Evolutionary conservation across 1,140 invertebrate species (phyloP), one percentile per base, ranked within the genome.

Genomic region (Drosophila busckii): DNA sequence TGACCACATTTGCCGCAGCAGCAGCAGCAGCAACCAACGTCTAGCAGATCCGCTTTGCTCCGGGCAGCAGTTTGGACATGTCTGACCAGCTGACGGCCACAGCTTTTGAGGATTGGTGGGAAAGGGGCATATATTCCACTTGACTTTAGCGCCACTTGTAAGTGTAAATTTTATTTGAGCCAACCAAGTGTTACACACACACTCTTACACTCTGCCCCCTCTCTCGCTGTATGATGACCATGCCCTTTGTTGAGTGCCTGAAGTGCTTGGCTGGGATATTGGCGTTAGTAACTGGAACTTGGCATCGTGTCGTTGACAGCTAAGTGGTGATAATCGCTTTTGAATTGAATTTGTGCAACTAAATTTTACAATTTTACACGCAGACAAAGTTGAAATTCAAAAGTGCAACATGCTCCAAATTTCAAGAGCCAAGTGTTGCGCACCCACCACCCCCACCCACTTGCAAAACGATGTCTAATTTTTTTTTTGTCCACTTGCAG

Each of bases 141-240:
- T 65, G 73, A 80, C 73, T 78, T 78, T 80, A 78, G 73, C 73
- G 73, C 73, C 73, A 78, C 73, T 80, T 80, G 73, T 68, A 80
- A 78, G 73, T 78, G 73, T 78, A 78, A 71, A 80, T 78, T 78
- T 78, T 78, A 78, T 78, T 78, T 80, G 63, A 78, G 63, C 68
- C 68, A 80, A 37, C 53, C 46, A 38, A 75, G 64, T 75, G 38
- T 55, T 62, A 50, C 10, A 8, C 3, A 35, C 28, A 34, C 12
- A 13, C 4, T 9, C 26, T 9, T 7, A 19, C 19, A 10, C 19
- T n/a, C 19, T 22, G n/a, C 3, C 10, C 26, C 9, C 17, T 25
- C 34, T 12, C 10, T 44, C 40, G 26, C 25, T 17, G 42, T 46
- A 35, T 44, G 45, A 63, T 6, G 6, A 10, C 52, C 40, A 54